Conservation (phyloP, 2,113 vertebrate species). For the Leucopternis melanops region DNA sequence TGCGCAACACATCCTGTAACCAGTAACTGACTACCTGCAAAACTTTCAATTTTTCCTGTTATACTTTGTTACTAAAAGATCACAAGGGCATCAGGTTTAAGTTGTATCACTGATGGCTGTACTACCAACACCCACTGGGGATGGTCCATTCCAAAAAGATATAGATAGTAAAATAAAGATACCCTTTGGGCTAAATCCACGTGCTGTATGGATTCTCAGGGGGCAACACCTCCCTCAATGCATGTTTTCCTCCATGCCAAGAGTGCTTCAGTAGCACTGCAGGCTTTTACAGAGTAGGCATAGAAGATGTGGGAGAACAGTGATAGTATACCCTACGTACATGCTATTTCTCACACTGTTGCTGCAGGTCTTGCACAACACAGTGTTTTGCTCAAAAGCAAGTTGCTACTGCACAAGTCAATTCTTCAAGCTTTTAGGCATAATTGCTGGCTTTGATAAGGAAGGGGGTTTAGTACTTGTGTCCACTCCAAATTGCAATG, state of each 20-base stretch:
- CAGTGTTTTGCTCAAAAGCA: not conserved
- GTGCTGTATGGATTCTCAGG: not conserved
- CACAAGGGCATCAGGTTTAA: not conserved
- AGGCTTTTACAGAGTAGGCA: not conserved
- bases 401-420: not conserved
- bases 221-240: not conserved
- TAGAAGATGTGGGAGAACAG: not conserved
- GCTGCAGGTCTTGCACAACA: not conserved
- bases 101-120: not conserved
- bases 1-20: not conserved
- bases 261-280: not conserved
- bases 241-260: not conserved
- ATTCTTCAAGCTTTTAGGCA: not conserved
- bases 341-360: not conserved
- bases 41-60: not conserved
- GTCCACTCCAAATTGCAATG: not conserved
- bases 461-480: not conserved
- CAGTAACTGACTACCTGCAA: not conserved
- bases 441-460: not conserved
- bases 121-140: not conserved
- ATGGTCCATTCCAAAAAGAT: not conserved
- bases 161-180: not conserved
- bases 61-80: not conserved
- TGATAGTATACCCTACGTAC: fast-evolving
- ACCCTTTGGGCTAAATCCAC: fast-evolving